These are phyloP conservation scores for Drosophila gunungcola DNA, from an alignment of 1,140 invertebrate species.

Conservation along the genomic window DNA sequence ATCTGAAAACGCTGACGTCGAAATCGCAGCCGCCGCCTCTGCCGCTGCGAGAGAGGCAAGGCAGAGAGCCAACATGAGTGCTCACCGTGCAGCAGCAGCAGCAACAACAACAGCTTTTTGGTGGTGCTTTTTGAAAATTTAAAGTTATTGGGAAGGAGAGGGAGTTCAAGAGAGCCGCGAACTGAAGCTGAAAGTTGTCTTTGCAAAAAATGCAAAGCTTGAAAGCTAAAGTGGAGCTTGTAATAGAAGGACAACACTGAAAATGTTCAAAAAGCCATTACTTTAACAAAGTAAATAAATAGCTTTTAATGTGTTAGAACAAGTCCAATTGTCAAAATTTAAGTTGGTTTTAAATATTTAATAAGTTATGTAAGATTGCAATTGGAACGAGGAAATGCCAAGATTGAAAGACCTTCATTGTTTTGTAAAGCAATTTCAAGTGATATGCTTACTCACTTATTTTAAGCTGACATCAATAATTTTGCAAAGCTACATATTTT, in stretches of 20 bases:
- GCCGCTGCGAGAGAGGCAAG: constrained; percentile 19
- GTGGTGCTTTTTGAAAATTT: constrained; percentile 73
- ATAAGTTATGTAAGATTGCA: too few relatives aligned
- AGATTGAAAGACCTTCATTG: too few relatives aligned
- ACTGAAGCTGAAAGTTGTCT: constrained; percentile 51
- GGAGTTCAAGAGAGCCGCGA: background rate
- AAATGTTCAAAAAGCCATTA: background rate
- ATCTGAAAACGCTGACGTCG: constrained; percentile 75
- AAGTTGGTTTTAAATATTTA: too few relatives aligned
- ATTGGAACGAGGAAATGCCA: too few relatives aligned
- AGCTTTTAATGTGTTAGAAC: too few relatives aligned
- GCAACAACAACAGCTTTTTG: constrained; percentile 62
- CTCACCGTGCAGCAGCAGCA: constrained; percentile 35
- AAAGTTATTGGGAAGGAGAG: constrained; percentile 11
- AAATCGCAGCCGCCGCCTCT: constrained; percentile 22
- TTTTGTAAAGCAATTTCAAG: too few relatives aligned
- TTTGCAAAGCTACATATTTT: too few relatives aligned
- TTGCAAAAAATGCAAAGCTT: constrained; percentile 62
- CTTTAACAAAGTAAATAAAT: too few relatives aligned
- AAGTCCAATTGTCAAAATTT: too few relatives aligned
- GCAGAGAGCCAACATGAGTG: constrained; percentile 13
- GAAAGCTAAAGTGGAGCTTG: constrained; percentile 34
- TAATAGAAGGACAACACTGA: background rate
- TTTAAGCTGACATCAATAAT: too few relatives aligned
- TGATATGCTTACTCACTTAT: too few relatives aligned